Conservation (phyloP, 2,888 invertebrate genomes). For the Andrena trimmerana region DNA sequence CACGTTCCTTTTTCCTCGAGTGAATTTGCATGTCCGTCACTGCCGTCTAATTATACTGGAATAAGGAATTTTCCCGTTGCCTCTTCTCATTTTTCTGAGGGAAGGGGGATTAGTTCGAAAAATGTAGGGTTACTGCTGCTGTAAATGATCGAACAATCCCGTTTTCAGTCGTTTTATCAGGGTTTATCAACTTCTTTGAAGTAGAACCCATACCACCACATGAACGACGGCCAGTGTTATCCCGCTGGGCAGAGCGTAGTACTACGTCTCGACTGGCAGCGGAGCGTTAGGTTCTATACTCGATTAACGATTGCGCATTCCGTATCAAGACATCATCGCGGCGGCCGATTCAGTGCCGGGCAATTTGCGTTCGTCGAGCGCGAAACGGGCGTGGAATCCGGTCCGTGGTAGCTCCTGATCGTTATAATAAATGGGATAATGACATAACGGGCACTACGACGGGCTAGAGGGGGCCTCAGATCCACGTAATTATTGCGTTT, state of each 20-base stretch:
- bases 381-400: conserved; percentile 79
- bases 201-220: neutral
- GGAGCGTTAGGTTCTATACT: conserved; percentile 48
- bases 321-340: conserved; percentile 80
- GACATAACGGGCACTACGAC: conserved; percentile 74
- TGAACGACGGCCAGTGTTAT: conserved; percentile 5
- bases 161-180: neutral
- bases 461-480: conserved; percentile 46
- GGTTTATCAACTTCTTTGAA: neutral
- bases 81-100: too few relatives aligned
- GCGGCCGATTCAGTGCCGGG: conserved; percentile 63
- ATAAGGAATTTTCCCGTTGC: too few relatives aligned
- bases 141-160: neutral
- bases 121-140: neutral
- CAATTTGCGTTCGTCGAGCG: conserved; percentile 79
- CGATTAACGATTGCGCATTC: conserved; percentile 79
- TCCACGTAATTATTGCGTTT: conserved; percentile 78
- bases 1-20: conserved; percentile 45
- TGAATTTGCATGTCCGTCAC: conserved; percentile 47
- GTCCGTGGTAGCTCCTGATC: conserved; percentile 73
- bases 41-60: conserved; percentile 21
- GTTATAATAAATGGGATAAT: conserved; percentile 81
- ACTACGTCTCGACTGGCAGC: neutral
- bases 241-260: neutral
- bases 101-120: too few relatives aligned